A percentile compares a stretch with the other conserved stretches of the same genome.
Evolutionary conservation across 2,797 vertebrate genomes (phyloP).

Genomic region (Tympanoctomys barrerae): DNA sequence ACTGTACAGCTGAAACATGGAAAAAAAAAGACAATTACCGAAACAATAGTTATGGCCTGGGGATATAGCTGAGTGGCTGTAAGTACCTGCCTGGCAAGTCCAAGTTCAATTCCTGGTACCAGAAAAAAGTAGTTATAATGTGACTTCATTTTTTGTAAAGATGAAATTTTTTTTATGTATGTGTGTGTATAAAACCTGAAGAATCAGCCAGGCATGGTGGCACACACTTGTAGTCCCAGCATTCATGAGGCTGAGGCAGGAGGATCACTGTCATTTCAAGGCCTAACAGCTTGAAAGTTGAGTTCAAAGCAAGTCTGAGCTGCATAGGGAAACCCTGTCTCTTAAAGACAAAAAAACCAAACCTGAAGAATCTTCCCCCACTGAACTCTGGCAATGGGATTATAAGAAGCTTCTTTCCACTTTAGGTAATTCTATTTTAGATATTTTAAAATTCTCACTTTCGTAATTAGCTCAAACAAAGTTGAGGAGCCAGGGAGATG

Average conservation of each 20-base stretch:
- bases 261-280: too few species aligned
- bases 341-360: neutral
- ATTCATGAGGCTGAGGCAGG: too few species aligned
- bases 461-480: slow-evolving; percentile 65
- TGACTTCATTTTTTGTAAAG: slow-evolving; percentile 50
- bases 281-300: too few species aligned
- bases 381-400: neutral
- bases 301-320: too few species aligned
- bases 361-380: slow-evolving; percentile 1
- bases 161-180: neutral
- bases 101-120: too few species aligned
- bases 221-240: too few species aligned
- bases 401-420: slow-evolving; percentile 33
- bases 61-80: too few species aligned
- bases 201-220: neutral
- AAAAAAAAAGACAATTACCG: neutral
- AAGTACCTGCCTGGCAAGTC: too few species aligned
- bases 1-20: slow-evolving; percentile 11
- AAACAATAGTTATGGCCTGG: neutral
- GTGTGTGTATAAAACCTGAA: slow-evolving; percentile 8
- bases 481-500: neutral
- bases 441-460: slow-evolving; percentile 3
- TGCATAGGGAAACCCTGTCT: too few species aligned
- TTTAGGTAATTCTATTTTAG: slow-evolving; percentile 46
- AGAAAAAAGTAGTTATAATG: neutral